Percentiles rank a stretch among this genome's conserved stretches.
These are phyloP conservation scores for Leontocebus nigricollis DNA, from an alignment of 2,797 vertebrate species.

Conservation along the genomic window DNA sequence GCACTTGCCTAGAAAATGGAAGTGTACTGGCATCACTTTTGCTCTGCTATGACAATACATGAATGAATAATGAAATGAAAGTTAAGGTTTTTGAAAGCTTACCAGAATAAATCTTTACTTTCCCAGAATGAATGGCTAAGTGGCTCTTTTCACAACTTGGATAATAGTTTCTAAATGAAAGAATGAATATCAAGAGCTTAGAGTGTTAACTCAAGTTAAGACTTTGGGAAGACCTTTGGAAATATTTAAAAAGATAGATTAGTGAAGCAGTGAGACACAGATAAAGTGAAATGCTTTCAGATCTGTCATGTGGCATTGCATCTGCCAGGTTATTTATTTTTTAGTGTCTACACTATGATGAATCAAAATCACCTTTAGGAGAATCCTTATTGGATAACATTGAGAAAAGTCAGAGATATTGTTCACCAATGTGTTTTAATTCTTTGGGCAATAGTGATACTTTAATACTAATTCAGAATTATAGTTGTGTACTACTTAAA, in stretches of 20 bases:
- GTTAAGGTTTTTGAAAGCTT: slow-evolving; percentile 61
- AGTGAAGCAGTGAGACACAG: slow-evolving; percentile 81
- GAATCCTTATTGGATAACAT: slow-evolving; percentile 67
- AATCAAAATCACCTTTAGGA: slow-evolving; percentile 79
- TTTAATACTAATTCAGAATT: slow-evolving; percentile 44
- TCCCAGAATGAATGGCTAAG: slow-evolving; percentile 61
- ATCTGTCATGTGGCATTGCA: slow-evolving; percentile 77
- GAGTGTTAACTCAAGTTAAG: slow-evolving; percentile 80
- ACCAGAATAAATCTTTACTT: slow-evolving; percentile 66
- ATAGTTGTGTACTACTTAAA: neutral
- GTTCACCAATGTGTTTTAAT: neutral
- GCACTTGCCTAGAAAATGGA: slow-evolving; percentile 14
- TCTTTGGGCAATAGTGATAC: neutral
- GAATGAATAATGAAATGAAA: slow-evolving; percentile 66
- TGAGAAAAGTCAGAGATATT: slow-evolving; percentile 29
- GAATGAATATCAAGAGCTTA: slow-evolving; percentile 57
- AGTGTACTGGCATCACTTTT: slow-evolving; percentile 39
- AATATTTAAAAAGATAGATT: slow-evolving; percentile 84
- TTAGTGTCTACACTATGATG: slow-evolving; percentile 66
- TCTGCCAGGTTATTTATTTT: slow-evolving; percentile 83
- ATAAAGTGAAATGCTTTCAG: slow-evolving; percentile 81
- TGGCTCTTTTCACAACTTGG: slow-evolving; percentile 57
- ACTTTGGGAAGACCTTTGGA: slow-evolving; percentile 81
- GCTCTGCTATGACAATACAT: slow-evolving; percentile 26
- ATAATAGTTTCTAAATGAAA: slow-evolving; percentile 73